phyloP scores from a whole-genome alignment of 2,797 vertebrate genomes.

The Sphaeramia orbicularis region DNA sequence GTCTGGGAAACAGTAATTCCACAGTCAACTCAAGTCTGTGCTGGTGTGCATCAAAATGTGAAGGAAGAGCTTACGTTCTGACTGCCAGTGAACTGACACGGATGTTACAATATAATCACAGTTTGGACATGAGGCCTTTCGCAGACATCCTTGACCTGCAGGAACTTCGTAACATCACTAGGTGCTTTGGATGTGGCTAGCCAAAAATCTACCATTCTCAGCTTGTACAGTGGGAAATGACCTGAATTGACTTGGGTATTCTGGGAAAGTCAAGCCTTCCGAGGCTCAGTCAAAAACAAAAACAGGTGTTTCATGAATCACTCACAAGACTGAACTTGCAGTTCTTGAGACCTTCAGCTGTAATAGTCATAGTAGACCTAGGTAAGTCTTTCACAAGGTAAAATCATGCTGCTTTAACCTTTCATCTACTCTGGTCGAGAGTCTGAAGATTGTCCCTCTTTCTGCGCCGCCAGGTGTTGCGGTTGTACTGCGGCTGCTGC shows the following conservation, averaged over 20 bases:
- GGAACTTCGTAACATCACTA: slow-evolving; percentile 1
- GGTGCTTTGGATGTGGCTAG: slow-evolving; percentile 7
- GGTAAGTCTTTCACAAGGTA: neutral
- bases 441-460: slow-evolving; percentile 87
- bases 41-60: slow-evolving; percentile 70
- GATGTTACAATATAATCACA: slow-evolving; percentile 17
- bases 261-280: slow-evolving; percentile 4
- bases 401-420: slow-evolving; percentile 1
- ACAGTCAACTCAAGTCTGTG: slow-evolving; percentile 49
- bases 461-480: slow-evolving; percentile 88
- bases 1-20: slow-evolving; percentile 21
- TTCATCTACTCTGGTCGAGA: slow-evolving; percentile 90
- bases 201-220: slow-evolving; percentile 7
- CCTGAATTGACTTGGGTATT: slow-evolving; percentile 25
- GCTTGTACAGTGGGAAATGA: slow-evolving; percentile 2
- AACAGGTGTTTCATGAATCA: neutral
- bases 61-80: slow-evolving; percentile 26
- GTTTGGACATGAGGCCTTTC: slow-evolving; percentile 15
- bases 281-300: slow-evolving; percentile 4
- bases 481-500: slow-evolving; percentile 86
- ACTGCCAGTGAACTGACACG: slow-evolving; percentile 13
- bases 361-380: slow-evolving; percentile 1
- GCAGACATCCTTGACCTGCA: slow-evolving; percentile 10
- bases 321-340: slow-evolving; percentile 2
- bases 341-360: slow-evolving; percentile 5